Evolutionary conservation across 1,140 invertebrate genomes (phyloP).

Genomic region (Sarcophaga bullata): DNA sequence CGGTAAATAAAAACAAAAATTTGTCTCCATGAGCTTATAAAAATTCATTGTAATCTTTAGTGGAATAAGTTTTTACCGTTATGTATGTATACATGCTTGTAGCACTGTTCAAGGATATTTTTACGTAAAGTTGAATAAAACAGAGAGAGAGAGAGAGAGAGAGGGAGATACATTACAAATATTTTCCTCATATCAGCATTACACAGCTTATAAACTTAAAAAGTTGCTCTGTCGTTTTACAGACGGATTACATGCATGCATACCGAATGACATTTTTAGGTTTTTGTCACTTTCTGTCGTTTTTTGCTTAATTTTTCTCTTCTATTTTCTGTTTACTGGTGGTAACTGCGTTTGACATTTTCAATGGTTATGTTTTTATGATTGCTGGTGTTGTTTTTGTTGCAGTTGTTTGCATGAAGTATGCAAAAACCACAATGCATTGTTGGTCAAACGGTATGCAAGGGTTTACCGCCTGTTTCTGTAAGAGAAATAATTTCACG

Average conservation of each 20-base stretch:
- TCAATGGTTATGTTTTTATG: neutral
- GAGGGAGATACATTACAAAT: neutral
- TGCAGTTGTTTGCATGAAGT: neutral
- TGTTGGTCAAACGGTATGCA: too few species aligned
- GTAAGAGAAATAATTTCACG: too few species aligned
- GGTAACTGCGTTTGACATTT: neutral
- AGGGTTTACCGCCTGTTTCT: too few species aligned
- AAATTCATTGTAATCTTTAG: constrained; percentile 10
- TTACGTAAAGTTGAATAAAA: constrained; percentile 10
- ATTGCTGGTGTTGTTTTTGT: neutral
- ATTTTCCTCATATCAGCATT: neutral
- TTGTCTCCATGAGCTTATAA: neutral
- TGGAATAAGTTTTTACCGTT: neutral
- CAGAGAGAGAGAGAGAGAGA: neutral
- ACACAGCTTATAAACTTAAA: neutral
- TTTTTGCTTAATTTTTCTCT: neutral
- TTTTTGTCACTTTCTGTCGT: neutral
- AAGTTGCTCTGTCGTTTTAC: neutral
- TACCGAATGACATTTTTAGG: constrained; percentile 7
- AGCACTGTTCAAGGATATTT: neutral
- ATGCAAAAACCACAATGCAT: too few species aligned
- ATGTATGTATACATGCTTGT: too few species aligned
- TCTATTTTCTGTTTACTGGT: neutral
- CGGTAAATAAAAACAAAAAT: neutral
- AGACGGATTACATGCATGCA: neutral